Conservation (phyloP, 2,888 invertebrate genomes). For the Brachyptera risi region DNA sequence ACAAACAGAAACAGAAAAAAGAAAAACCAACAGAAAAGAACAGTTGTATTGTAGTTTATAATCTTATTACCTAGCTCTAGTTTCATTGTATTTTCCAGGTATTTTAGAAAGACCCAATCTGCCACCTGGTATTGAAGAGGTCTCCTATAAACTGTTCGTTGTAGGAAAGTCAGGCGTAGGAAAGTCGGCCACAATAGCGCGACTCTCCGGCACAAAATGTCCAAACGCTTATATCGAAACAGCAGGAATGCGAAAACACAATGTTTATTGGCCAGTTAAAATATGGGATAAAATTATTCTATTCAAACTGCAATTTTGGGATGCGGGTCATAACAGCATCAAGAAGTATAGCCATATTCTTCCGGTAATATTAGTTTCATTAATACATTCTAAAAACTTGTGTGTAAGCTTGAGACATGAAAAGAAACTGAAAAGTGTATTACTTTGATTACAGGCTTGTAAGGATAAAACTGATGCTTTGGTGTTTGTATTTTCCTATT, state of each 20-base stretch:
- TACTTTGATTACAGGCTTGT: conserved; percentile 47
- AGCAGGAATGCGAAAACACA: conserved; percentile 51
- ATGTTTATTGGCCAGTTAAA: conserved; percentile 55
- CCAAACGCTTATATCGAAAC: conserved; percentile 45
- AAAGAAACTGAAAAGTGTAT: background rate
- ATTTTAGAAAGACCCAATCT: conserved; percentile 51
- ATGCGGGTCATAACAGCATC: conserved; percentile 52
- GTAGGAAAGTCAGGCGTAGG: conserved; percentile 53
- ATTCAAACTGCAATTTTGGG: conserved; percentile 55
- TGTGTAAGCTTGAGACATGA: no score
- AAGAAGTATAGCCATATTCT: conserved; percentile 55
- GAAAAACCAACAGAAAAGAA: background rate
- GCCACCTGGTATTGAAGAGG: conserved; percentile 50
- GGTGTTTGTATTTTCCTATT: conserved; percentile 51
- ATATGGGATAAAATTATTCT: conserved; percentile 52
- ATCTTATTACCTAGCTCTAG: no score
- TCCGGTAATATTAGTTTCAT: conserved; percentile 42
- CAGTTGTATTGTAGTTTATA: background rate
- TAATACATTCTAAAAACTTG: no score
- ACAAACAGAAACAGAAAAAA: no score
- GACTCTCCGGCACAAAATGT: conserved; percentile 47
- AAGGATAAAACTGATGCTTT: conserved; percentile 52
- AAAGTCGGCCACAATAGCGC: conserved; percentile 50
- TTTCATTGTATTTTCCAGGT: conserved; percentile 42
- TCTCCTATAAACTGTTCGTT: conserved; percentile 53